phyloP scores from a whole-genome alignment of 1,140 invertebrate species.

The Drosophila subobscura region DNA sequence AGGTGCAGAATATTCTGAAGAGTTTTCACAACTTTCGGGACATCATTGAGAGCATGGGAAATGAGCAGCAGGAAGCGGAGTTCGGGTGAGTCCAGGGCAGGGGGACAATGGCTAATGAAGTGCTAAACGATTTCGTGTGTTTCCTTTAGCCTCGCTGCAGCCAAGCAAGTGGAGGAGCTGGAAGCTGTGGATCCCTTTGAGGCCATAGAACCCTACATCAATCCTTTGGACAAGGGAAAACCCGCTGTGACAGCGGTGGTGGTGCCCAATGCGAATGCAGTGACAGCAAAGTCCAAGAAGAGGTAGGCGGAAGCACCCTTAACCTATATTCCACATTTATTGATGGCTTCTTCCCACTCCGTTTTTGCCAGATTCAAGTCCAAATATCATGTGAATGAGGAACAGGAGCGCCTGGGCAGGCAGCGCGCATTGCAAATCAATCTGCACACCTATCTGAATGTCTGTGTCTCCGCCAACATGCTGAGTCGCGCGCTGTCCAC shows the following conservation, averaged over 20 bases:
- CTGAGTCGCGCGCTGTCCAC: conserved; percentile 85
- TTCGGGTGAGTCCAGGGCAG: conserved; percentile 29
- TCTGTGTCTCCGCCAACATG: conserved; percentile 85
- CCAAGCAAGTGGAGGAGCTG: conserved; percentile 30
- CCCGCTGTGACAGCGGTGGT: background rate
- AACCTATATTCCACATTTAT: no score
- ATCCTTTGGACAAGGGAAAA: conserved; percentile 29
- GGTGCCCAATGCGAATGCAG: conserved; percentile 15
- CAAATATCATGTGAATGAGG: conserved; percentile 64
- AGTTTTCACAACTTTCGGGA: conserved; percentile 77
- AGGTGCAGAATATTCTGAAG: conserved; percentile 70
- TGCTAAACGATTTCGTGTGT: background rate
- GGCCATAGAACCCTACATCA: conserved; percentile 66
- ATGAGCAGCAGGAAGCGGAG: conserved; percentile 83
- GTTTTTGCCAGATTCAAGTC: conserved; percentile 61
- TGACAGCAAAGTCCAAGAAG: conserved; percentile 64
- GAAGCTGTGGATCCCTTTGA: conserved; percentile 68
- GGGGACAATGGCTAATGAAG: background rate
- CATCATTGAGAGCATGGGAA: conserved; percentile 84
- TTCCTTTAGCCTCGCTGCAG: conserved; percentile 37
- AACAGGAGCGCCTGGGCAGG: conserved; percentile 80
- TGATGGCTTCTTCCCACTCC: background rate
- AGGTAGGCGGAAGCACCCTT: conserved; percentile 11
- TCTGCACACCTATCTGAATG: conserved; percentile 85
- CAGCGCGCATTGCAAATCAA: conserved; percentile 84